Conservation (phyloP, 1,140 invertebrate species). For the Trichonephila clavata region DNA sequence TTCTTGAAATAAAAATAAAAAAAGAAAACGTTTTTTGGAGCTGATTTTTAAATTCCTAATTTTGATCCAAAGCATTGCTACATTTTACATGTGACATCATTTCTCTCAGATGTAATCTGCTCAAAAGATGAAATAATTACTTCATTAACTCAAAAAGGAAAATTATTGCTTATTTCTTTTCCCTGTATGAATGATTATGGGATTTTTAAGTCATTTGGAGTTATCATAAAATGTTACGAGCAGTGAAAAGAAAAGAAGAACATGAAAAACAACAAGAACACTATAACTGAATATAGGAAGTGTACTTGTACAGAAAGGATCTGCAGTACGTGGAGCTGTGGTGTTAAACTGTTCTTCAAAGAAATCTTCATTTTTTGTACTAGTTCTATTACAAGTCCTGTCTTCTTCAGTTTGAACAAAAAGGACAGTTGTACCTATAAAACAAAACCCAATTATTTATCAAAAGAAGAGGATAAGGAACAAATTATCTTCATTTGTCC, state of each 20-base stretch:
- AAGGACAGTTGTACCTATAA: constrained; percentile 55
- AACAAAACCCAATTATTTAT: background rate
- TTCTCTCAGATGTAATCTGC: background rate
- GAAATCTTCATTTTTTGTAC: constrained; percentile 65
- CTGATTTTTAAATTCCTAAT: too few relatives aligned
- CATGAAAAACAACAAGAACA: constrained; percentile 59
- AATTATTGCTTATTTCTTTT: background rate
- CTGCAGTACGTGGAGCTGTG: constrained; percentile 59
- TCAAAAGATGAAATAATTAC: background rate
- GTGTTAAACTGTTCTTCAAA: constrained; percentile 63
- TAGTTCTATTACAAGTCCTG: constrained; percentile 44
- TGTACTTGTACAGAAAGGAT: constrained; percentile 62
- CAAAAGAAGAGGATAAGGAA: background rate
- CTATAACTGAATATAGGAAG: constrained; percentile 59
- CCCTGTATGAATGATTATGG: background rate
- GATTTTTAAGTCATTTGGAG: background rate
- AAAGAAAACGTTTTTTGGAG: too few relatives aligned
- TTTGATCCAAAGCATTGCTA: too few relatives aligned
- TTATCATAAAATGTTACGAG: constrained; percentile 53
- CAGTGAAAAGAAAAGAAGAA: constrained; percentile 66
- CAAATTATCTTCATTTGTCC: background rate
- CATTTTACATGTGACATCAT: background rate
- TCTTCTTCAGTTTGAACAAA: constrained; percentile 65
- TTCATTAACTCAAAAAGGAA: background rate
- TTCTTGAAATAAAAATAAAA: too few relatives aligned